These are phyloP conservation scores for Ochropleura leucogaster DNA, from an alignment of 2,888 invertebrate species.

Conservation along the genomic window DNA sequence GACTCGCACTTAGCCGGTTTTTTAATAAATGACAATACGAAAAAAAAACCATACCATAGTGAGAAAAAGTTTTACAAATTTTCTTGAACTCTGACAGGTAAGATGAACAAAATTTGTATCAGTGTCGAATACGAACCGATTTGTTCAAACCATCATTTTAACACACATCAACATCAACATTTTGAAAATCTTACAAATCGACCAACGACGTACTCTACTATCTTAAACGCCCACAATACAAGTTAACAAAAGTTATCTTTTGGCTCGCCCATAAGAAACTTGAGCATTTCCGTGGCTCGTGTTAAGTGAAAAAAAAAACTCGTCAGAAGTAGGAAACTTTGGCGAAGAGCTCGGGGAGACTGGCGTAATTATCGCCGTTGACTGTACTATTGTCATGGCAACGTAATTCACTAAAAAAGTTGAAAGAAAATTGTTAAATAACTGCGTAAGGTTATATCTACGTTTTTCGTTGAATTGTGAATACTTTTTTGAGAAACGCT, in stretches of 20 bases:
- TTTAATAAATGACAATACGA: too few relatives aligned
- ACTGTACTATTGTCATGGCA: slow-evolving; percentile 63
- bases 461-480: slow-evolving; percentile 34
- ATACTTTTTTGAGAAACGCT: not conserved
- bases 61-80: not conserved
- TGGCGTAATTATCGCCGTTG: slow-evolving; percentile 61
- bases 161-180: not conserved
- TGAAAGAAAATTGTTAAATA: slow-evolving; percentile 63
- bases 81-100: not conserved
- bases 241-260: slow-evolving; percentile 64
- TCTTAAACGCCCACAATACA: slow-evolving; percentile 40
- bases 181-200: slow-evolving; percentile 7
- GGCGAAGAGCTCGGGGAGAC: slow-evolving; percentile 57
- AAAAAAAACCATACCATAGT: too few relatives aligned
- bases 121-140: not conserved
- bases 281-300: slow-evolving; percentile 61
- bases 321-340: slow-evolving; percentile 66
- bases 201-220: slow-evolving; percentile 12
- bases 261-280: slow-evolving; percentile 60
- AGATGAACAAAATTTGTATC: not conserved
- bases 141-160: not conserved
- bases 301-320: slow-evolving; percentile 62
- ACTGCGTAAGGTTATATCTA: slow-evolving; percentile 52
- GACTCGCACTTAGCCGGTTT: too few relatives aligned
- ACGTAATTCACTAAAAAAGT: slow-evolving; percentile 63